Conservation (phyloP, 1,140 invertebrate genomes). For the Drosophila tsacasi region DNA sequence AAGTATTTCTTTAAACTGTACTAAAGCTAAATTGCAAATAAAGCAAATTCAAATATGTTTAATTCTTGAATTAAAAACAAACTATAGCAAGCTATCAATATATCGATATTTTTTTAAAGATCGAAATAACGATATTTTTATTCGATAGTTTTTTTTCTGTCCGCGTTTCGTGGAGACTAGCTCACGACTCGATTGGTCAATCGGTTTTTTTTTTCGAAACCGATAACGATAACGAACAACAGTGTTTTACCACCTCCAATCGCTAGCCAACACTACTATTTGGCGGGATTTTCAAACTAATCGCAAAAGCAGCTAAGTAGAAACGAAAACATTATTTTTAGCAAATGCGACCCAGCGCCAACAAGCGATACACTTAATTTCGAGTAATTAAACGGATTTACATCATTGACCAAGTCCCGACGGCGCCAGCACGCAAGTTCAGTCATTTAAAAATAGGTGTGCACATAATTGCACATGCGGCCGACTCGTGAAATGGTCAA, state of each 20-base stretch:
- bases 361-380: slow-evolving; percentile 20
- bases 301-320: not conserved
- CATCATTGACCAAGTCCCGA: slow-evolving; percentile 49
- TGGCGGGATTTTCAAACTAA: slow-evolving; percentile 29
- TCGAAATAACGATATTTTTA: no score
- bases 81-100: no score
- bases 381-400: slow-evolving; percentile 41
- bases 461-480: slow-evolving; percentile 55
- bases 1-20: not conserved
- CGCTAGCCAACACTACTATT: slow-evolving; percentile 2
- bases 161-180: no score
- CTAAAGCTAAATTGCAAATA: not conserved
- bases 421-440: slow-evolving; percentile 50
- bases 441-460: slow-evolving; percentile 50
- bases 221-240: not conserved
- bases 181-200: no score
- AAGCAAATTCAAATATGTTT: not conserved
- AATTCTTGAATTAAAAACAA: not conserved
- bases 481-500: slow-evolving; percentile 36
- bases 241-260: not conserved
- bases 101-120: no score
- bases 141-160: no score
- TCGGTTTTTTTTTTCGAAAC: not conserved
- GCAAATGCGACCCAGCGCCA: not conserved
- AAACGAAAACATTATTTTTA: slow-evolving; percentile 28